These are phyloP conservation scores for Trochalopteron elliotii DNA, from an alignment of 2,113 vertebrate genomes.

Conservation along the genomic window DNA sequence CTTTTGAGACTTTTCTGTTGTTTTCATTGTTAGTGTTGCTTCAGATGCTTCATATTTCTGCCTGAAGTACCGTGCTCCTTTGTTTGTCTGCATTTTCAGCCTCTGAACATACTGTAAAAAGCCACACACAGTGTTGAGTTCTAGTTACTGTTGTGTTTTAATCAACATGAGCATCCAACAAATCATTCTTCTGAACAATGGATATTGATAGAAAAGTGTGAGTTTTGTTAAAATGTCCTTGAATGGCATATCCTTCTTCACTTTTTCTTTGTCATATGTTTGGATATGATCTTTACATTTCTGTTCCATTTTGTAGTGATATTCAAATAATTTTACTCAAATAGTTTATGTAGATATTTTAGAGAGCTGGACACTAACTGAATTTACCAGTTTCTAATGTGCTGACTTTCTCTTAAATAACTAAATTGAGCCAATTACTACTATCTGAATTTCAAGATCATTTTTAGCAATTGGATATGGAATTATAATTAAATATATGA, in stretches of 20 bases:
- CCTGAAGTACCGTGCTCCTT: neutral
- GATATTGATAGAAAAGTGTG: neutral
- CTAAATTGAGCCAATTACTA: neutral
- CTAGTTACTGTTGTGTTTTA: slow-evolving; percentile 18
- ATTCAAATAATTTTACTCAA: neutral
- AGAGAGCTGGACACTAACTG: neutral
- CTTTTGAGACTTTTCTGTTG: slow-evolving; percentile 10
- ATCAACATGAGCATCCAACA: neutral
- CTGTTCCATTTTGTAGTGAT: neutral
- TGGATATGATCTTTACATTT: neutral
- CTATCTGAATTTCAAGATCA: neutral
- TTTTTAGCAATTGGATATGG: neutral
- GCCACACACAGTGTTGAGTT: neutral
- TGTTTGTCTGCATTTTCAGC: neutral
- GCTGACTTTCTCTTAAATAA: neutral
- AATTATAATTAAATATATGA: neutral
- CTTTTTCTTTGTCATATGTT: neutral
- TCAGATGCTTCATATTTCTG: neutral
- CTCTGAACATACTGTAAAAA: neutral
- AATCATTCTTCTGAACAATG: neutral
- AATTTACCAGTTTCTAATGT: neutral
- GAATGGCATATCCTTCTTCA: neutral
- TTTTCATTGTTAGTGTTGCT: neutral
- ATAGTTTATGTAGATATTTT: neutral
- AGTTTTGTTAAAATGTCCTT: neutral